A percentile compares a stretch with the other conserved stretches of the same genome.
phyloP scores from a whole-genome alignment of 2,888 invertebrate species.

The Lasioglossum zephyrum region DNA sequence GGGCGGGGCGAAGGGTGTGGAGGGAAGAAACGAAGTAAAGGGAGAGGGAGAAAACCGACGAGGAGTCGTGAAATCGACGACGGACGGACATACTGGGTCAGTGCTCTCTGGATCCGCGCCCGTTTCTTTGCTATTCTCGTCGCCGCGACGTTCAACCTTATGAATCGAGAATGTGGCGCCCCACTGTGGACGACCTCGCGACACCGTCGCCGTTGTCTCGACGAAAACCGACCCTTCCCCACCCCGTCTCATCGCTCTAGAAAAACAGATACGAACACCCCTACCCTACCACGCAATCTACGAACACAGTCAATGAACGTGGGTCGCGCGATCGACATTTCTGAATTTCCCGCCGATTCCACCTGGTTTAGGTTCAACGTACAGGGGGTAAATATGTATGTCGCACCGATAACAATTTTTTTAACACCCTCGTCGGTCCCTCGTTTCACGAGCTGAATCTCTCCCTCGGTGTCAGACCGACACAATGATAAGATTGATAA shows the following conservation, averaged over 20 bases:
- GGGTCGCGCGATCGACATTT: not conserved
- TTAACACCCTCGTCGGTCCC: too few species aligned
- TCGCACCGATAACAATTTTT: too few species aligned
- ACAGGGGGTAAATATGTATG: too few species aligned
- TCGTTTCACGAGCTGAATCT: too few species aligned
- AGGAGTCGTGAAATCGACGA: conserved; percentile 67
- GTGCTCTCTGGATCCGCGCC: conserved; percentile 81
- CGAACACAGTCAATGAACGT: not conserved
- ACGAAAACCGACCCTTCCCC: conserved; percentile 18
- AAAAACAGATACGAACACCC: not conserved
- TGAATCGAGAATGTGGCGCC: conserved; percentile 74
- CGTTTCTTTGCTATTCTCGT: conserved; percentile 77
- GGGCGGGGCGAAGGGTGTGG: not conserved
- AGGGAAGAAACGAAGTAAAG: not conserved
- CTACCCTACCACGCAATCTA: not conserved
- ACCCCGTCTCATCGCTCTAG: not conserved
- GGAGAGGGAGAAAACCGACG: conserved; percentile 1
- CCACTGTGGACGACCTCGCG: conserved; percentile 70
- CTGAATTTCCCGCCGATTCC: not conserved
- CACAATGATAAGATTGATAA: too few species aligned
- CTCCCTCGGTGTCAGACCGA: too few species aligned
- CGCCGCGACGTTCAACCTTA: conserved; percentile 68
- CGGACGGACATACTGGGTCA: conserved; percentile 79
- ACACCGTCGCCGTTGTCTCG: conserved; percentile 39
- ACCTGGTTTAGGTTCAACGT: too few species aligned